Evolutionary conservation across 2,888 invertebrate species (phyloP), one percentile per base, ranked within the genome.

Genomic region (Apotomis betuletana): DNA sequence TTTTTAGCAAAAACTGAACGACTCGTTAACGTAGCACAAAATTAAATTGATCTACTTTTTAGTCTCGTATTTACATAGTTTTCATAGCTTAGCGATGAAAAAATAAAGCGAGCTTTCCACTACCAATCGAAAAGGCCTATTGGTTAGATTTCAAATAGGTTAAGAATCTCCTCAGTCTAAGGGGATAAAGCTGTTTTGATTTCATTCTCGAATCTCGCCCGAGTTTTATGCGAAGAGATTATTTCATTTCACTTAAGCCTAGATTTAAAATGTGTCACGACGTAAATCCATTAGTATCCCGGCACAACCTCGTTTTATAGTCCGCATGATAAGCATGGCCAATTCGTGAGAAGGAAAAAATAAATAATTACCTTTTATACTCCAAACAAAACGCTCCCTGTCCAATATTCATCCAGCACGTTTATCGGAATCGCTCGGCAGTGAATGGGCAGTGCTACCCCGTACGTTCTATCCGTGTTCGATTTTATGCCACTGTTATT

Each of bases 401-500:
- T 63, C 52, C 72, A 72, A 72, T 72, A 72, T 63, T 68, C 68
- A 62, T 63, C 58, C 54, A 72, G 44, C 63, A 63, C 38, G 46
- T 57, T 72, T 72, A 72, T 68, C 72, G 67, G n/a, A 62, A 68
- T 72, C 72, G 67, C 64, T 67, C 59, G 76, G 65, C 69, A 65
- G 70, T 67, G 70, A 70, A 76, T 69, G 58, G 71, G 64, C 67
- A 62, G 71, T 67, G 67, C 67, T 63, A 38, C 72, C 59, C 73
- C 52, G 71, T 67, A 59, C 64, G 55, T 71, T 71, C 68, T 68
- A 59, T 63, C 68, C 63, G 58, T 73, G 74, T 75, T 75, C 71
- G 74, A 75, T 75, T 71, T 75, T 74, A 74, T 75, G 57, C 68
- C 70, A 38, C 63, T 74, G 70, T 70, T 71, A 75, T 71, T 75